Base-by-base conservation (phyloP, 2,888 invertebrate genomes). In the Cremastobaeus sp. region DNA sequence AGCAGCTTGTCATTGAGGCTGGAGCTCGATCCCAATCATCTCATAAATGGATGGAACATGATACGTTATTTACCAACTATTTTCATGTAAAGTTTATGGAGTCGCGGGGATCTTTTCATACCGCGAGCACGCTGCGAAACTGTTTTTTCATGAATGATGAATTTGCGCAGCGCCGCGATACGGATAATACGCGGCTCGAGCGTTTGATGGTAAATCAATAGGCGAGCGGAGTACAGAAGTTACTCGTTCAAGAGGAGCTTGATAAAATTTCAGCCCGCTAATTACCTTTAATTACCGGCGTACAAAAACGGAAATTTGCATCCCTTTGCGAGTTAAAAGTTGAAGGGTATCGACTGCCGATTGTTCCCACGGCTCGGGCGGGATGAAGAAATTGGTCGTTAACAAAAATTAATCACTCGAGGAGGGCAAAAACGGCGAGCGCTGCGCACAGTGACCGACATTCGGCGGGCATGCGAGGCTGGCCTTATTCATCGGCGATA, bases 1-100 rank as follows among this genome's bases (percentile, higher is more conserved):
- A 66, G 50, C 50, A 57, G 57, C 57, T 50, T 66, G 66, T 66
- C 66, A 43, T 41, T 52, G 50, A 35, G 6, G 11, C 35, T 43
- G 30, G 50, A 66, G 48, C 43, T 57, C 48, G 35, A 59, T 35
- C 57, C 21, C 34, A 57, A 57, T 57, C 66, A 57, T 66, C 43
- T 59, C 45, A 52, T 59, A 68, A 68, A 50, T 35, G 43, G 35
- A 52, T 34, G 15, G 30, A 52, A 48, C 21, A 34, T 45, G 48
- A 43, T 59, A 59, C 30, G 35, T 43, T 68, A 68, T 43, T 50
- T 50, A 37, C 30, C 50, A 45, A 59, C 50, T 52, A 59, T 50
- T 50, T 68, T 50, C 43, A 45, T 59, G 59, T 21, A 68, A 68
- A 59, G 11, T 59, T 59, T 14, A 34, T 21, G 50, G 8, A 20